phyloP scores from a whole-genome alignment of 2,113 vertebrate species.

The Desmodus rotundus region DNA sequence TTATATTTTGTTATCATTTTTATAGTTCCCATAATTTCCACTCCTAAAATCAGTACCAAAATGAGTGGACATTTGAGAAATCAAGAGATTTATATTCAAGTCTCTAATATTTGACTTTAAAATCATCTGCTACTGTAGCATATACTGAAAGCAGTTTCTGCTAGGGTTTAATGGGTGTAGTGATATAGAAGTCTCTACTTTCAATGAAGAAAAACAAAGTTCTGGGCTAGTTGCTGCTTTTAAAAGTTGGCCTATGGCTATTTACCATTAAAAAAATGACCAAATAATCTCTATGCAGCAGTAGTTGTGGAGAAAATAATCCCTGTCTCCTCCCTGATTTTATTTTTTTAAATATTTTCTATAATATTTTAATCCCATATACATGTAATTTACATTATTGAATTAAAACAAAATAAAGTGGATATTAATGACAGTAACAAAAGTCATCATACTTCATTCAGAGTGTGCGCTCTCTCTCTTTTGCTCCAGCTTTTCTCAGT shows the following conservation, averaged over 20 bases:
- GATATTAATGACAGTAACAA: neutral
- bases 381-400: neutral
- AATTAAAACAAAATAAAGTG: neutral
- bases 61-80: neutral
- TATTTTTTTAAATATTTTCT: neutral
- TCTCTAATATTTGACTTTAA: constrained; percentile 2
- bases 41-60: neutral
- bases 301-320: neutral
- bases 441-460: neutral
- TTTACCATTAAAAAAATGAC: neutral
- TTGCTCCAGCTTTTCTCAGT: neutral
- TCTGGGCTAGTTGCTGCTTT: neutral
- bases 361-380: neutral
- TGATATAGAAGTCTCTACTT: neutral
- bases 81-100: neutral
- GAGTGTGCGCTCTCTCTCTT: neutral
- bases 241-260: neutral
- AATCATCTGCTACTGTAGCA: neutral
- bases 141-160: neutral
- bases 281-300: neutral
- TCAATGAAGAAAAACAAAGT: neutral
- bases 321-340: neutral
- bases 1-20: constrained; percentile 11
- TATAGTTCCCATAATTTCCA: neutral
- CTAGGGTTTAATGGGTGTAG: neutral